Conservation (phyloP, 2,888 invertebrate genomes). For the Lomographa bimaculata region DNA sequence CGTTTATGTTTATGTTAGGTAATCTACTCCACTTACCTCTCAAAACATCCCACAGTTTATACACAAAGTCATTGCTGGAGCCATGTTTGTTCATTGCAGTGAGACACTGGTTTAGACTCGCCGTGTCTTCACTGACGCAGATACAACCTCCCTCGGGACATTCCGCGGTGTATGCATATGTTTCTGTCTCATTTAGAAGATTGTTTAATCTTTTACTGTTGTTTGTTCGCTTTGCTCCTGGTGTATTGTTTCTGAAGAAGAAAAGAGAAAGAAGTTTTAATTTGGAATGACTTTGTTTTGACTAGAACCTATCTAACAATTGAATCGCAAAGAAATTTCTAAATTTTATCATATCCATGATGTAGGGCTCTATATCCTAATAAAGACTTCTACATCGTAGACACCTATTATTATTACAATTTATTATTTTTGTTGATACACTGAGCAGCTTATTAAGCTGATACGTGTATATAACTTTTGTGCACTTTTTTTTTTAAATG, state of each 20-base stretch:
- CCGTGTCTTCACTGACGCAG: constrained; percentile 68
- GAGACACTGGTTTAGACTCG: constrained; percentile 59
- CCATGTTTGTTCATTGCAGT: constrained; percentile 53
- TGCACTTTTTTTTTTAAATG: no score
- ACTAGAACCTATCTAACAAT: no score
- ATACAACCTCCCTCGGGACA: constrained; percentile 69
- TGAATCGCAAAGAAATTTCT: no score
- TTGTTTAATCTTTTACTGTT: constrained; percentile 58
- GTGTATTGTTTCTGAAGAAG: constrained; percentile 49
- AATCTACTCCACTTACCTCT: constrained; percentile 62
- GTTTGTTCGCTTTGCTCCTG: constrained; percentile 52
- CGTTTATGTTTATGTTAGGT: no score
- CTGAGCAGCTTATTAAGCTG: no score
- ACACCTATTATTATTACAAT: no score
- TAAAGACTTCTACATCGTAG: no score
- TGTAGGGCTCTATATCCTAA: no score
- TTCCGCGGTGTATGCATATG: constrained; percentile 71
- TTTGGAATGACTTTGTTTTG: no score
- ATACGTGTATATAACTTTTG: no score
- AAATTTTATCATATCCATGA: no score
- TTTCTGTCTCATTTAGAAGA: constrained; percentile 69
- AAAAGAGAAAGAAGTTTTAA: constrained; percentile 1
- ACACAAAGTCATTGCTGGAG: constrained; percentile 77
- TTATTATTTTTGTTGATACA: no score
- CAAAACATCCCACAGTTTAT: constrained; percentile 76